A percentile compares a stretch with the other conserved stretches of the same genome.
These are phyloP conservation scores for Atta texana DNA, from an alignment of 1,140 invertebrate species.

Conservation along the genomic window DNA sequence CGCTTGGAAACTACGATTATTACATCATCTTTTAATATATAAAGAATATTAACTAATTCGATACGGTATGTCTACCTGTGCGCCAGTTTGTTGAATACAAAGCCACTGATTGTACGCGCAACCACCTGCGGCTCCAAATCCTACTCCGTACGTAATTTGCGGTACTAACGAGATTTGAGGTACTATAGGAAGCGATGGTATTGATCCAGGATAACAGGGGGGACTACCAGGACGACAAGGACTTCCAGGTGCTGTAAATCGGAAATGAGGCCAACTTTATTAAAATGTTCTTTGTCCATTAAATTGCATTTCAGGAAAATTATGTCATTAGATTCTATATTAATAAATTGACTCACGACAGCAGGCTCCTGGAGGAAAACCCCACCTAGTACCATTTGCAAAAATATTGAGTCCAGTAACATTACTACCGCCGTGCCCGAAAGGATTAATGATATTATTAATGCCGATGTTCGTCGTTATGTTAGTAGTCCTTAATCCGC, in stretches of 20 bases:
- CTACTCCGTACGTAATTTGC: slow-evolving; percentile 78
- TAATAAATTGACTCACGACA: slow-evolving; percentile 53
- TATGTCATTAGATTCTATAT: not conserved
- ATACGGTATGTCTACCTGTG: slow-evolving; percentile 16
- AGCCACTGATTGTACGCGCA: slow-evolving; percentile 72
- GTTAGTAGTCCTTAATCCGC: slow-evolving; percentile 62
- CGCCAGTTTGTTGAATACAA: slow-evolving; percentile 61
- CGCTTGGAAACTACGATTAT: slow-evolving; percentile 1
- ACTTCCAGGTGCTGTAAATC: not conserved
- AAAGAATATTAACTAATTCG: not conserved
- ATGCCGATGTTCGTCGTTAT: slow-evolving; percentile 81
- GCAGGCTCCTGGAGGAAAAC: slow-evolving; percentile 1
- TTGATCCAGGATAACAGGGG: not conserved
- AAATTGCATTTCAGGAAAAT: not conserved
- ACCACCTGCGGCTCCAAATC: slow-evolving; percentile 64
- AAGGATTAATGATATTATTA: slow-evolving; percentile 77
- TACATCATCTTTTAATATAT: slow-evolving; percentile 3
- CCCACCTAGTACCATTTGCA: not conserved
- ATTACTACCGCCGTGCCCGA: not conserved
- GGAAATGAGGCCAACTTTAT: slow-evolving; percentile 11
- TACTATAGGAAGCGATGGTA: slow-evolving; percentile 32
- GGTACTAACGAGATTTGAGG: slow-evolving; percentile 69
- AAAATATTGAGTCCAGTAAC: not conserved
- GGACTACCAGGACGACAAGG: not conserved
- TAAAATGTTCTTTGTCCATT: not conserved